Conservation (phyloP, 2,797 vertebrate genomes). For the Platalea minor region DNA sequence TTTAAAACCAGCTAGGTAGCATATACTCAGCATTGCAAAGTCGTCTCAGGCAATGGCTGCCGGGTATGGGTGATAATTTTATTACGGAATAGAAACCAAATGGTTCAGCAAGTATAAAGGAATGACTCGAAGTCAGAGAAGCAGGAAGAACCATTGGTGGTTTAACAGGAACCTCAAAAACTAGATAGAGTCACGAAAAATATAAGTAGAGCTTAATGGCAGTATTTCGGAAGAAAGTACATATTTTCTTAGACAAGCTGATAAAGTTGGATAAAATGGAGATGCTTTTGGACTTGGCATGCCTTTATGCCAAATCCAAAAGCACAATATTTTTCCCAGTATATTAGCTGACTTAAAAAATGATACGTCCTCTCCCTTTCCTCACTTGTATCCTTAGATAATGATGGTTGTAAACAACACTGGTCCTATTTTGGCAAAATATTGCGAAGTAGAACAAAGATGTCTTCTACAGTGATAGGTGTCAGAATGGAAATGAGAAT, state of each 20-base stretch:
- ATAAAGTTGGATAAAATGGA: not conserved
- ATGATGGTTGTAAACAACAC: not conserved
- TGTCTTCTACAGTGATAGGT: not conserved
- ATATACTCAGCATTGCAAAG: not conserved
- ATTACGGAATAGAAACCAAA: not conserved
- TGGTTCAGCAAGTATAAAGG: not conserved
- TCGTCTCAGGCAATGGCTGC: not conserved
- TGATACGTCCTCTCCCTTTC: not conserved
- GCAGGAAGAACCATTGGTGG: not conserved
- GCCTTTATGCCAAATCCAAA: not conserved
- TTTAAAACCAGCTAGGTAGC: not conserved
- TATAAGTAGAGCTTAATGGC: not conserved
- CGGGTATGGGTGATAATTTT: not conserved
- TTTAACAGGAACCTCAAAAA: not conserved
- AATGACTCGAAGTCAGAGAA: not conserved
- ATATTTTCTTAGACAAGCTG: not conserved
- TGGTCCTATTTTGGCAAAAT: not conserved
- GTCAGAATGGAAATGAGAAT: not conserved
- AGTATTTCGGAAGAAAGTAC: not conserved
- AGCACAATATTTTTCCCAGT: not conserved
- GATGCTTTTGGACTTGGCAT: not conserved
- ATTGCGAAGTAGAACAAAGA: not conserved
- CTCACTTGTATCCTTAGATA: not conserved
- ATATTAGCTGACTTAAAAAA: not conserved
- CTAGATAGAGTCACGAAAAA: not conserved